phyloP scores from a whole-genome alignment of 2,888 invertebrate species.

The Xylophagus ater region DNA sequence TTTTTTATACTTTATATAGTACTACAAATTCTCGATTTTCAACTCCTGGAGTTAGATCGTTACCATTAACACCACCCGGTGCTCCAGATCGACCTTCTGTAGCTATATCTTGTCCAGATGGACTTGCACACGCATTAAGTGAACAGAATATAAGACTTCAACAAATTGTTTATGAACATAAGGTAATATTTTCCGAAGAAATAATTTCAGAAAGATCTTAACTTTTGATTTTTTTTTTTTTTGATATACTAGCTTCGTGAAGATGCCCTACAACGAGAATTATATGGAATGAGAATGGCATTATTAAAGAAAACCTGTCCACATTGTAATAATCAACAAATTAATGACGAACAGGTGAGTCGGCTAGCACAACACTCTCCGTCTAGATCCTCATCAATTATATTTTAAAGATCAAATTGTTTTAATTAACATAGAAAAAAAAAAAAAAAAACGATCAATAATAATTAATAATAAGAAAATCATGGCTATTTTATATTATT shows the following conservation, averaged over 20 bases:
- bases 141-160: conserved; percentile 51
- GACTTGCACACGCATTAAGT: conserved; percentile 37
- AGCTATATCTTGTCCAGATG: conserved; percentile 37
- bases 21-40: conserved; percentile 31
- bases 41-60: conserved; percentile 30
- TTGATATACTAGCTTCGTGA: conserved; percentile 52
- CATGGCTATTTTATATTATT: no score
- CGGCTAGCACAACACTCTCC: neutral
- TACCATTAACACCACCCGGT: conserved; percentile 45
- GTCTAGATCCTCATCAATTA: no score
- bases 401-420: no score
- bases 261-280: conserved; percentile 63
- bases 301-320: conserved; percentile 49
- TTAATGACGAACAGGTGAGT: conserved; percentile 39
- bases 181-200: conserved; percentile 49
- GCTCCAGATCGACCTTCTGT: conserved; percentile 34
- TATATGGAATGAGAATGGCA: conserved; percentile 65
- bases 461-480: no score
- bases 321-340: conserved; percentile 48
- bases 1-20: conserved; percentile 15
- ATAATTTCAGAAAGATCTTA: neutral
- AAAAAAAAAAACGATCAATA: no score
- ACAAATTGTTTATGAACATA: conserved; percentile 70
- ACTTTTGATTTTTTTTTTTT: conserved; percentile 14
- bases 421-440: no score